These are phyloP conservation scores for Neosalanx taihuensis DNA, from an alignment of 2,797 vertebrate genomes.

Conservation along the genomic window DNA sequence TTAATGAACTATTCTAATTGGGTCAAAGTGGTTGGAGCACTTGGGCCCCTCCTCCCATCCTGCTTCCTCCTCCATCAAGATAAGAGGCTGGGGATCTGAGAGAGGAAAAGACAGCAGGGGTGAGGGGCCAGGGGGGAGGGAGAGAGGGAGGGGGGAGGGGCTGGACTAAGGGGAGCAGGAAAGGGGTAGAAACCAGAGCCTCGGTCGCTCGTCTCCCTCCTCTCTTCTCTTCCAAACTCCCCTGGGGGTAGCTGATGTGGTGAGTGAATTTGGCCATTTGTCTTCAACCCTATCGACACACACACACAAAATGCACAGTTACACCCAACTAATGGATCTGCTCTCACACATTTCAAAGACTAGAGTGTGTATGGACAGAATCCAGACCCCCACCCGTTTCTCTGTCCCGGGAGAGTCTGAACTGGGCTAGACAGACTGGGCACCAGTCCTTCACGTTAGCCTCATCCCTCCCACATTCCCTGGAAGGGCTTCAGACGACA, in stretches of 20 bases:
- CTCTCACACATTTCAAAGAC: constrained; percentile 61
- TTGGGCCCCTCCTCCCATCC: constrained; percentile 43
- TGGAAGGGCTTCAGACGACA: constrained; percentile 33
- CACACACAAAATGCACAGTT: constrained; percentile 41
- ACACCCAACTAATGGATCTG: constrained; percentile 62
- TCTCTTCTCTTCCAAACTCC: constrained; percentile 50
- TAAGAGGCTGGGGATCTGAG: constrained; percentile 59
- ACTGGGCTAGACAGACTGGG: constrained; percentile 27
- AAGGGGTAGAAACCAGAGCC: constrained; percentile 53
- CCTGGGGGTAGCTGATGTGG: constrained; percentile 64
- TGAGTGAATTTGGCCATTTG: constrained; percentile 79
- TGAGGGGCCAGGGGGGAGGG: constrained; percentile 26
- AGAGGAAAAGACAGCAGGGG: constrained; percentile 7
- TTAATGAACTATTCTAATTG: constrained; percentile 70
- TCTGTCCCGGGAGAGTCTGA: constrained; percentile 39
- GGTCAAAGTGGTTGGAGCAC: constrained; percentile 60
- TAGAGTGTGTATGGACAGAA: constrained; percentile 38
- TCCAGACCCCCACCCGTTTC: constrained; percentile 48
- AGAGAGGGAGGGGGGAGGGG: constrained; percentile 4
- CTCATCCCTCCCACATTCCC: constrained; percentile 36
- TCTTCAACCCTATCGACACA: constrained; percentile 53
- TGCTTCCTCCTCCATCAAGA: constrained; percentile 67
- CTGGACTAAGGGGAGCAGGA: constrained; percentile 24
- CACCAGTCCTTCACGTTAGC: constrained; percentile 38
- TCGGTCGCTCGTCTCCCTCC: constrained; percentile 41